A percentile compares a stretch with the other conserved stretches of the same genome.
These are phyloP conservation scores for Leucophora obtusa DNA, from an alignment of 2,888 invertebrate species.

Conservation along the genomic window DNA sequence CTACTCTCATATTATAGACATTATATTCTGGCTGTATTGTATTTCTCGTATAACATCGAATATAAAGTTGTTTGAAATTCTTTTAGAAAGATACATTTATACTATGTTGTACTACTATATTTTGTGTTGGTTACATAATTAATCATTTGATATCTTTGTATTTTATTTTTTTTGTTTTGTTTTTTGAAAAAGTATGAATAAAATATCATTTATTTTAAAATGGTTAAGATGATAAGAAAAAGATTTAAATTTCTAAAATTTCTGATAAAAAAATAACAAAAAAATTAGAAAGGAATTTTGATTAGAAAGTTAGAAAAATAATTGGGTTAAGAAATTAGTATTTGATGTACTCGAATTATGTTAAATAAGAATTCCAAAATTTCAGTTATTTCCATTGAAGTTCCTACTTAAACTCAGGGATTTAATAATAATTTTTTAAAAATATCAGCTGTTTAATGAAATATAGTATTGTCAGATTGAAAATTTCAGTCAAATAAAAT, in stretches of 20 bases:
- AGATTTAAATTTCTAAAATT: slow-evolving; percentile 9
- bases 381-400: no score
- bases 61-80: slow-evolving; percentile 47
- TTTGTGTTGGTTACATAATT: slow-evolving; percentile 53
- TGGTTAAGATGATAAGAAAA: slow-evolving; percentile 39
- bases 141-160: slow-evolving; percentile 60
- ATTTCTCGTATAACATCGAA: slow-evolving; percentile 26
- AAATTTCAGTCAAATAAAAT: no score
- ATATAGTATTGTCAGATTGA: no score
- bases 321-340: no score
- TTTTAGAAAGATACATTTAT: background rate
- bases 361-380: no score
- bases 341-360: no score
- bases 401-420: no score
- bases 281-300: background rate
- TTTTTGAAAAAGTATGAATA: slow-evolving; percentile 15
- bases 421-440: no score
- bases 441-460: no score
- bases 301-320: background rate
- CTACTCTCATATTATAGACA: slow-evolving; percentile 53
- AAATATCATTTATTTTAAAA: slow-evolving; percentile 58
- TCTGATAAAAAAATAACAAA: background rate
- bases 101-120: slow-evolving; percentile 18
- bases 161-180: slow-evolving; percentile 1
- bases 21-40: slow-evolving; percentile 18